These are phyloP conservation scores for Himalopsyche japonica DNA, from an alignment of 2,888 invertebrate species.

Conservation along the genomic window DNA sequence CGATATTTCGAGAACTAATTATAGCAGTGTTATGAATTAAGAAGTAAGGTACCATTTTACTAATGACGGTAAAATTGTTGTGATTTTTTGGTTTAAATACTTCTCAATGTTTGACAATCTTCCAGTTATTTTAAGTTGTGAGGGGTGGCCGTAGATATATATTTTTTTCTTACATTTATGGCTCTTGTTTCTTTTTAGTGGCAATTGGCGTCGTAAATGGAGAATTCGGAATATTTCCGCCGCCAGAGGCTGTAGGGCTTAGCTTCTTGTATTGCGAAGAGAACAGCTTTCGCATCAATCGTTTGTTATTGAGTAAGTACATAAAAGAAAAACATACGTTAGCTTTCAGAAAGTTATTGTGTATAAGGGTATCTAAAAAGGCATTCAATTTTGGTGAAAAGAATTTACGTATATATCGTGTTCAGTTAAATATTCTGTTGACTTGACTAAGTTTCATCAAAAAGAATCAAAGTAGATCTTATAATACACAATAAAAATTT, in stretches of 20 bases:
- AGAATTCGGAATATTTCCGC: not conserved
- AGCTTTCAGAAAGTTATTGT: not conserved
- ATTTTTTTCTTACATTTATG: slow-evolving; percentile 24
- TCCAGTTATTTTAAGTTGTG: not conserved
- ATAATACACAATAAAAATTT: no score
- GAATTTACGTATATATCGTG: no score
- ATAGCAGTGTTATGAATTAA: no score
- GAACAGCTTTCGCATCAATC: slow-evolving; percentile 9
- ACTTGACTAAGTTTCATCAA: no score
- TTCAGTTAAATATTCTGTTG: no score
- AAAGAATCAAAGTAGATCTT: no score
- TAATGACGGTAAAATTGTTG: no score
- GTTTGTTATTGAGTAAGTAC: slow-evolving; percentile 4
- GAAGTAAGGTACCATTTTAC: no score
- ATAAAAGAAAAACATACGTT: not conserved
- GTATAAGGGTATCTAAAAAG: not conserved
- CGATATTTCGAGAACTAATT: no score
- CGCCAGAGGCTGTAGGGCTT: not conserved
- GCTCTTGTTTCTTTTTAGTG: slow-evolving; percentile 37
- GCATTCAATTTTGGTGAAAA: no score
- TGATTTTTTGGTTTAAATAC: no score
- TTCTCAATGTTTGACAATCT: not conserved
- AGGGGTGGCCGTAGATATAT: slow-evolving; percentile 13
- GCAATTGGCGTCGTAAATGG: slow-evolving; percentile 23
- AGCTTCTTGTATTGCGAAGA: not conserved